Evolutionary conservation across 2,888 invertebrate species (phyloP).

Genomic region (Drosophila bunnanda): DNA sequence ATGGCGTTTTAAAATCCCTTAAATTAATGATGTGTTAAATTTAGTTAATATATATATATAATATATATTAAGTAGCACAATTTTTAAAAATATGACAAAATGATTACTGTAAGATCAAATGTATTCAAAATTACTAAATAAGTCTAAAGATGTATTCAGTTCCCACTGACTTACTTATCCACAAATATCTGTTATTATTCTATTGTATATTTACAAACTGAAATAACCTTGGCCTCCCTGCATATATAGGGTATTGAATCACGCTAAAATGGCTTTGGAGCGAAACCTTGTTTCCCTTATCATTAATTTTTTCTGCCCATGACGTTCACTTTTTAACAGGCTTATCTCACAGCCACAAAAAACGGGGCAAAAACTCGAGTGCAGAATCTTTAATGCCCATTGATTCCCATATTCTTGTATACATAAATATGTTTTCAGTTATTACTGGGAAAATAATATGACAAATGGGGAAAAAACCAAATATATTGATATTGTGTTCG

Average conservation of each 20-base stretch:
- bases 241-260: constrained; percentile 37
- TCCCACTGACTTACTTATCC: background rate
- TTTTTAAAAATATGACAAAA: too few species aligned
- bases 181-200: background rate
- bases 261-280: constrained; percentile 26
- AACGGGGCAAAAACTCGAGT: constrained; percentile 26
- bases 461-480: constrained; percentile 1
- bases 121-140: too few species aligned
- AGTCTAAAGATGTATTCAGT: too few species aligned
- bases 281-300: constrained; percentile 44
- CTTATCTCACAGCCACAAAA: constrained; percentile 45
- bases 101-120: too few species aligned
- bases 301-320: constrained; percentile 33
- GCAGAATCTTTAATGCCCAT: constrained; percentile 24
- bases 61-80: too few species aligned
- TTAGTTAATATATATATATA: too few species aligned
- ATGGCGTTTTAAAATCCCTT: too few species aligned
- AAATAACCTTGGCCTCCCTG: background rate
- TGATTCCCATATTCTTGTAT: background rate
- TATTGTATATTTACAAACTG: background rate
- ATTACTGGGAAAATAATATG: constrained; percentile 1
- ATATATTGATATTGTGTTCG: background rate
- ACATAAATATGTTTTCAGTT: background rate
- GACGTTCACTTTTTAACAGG: constrained; percentile 58
- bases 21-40: too few species aligned